Conservation (phyloP, 1,140 invertebrate species). For the Drosophila eugracilis region DNA sequence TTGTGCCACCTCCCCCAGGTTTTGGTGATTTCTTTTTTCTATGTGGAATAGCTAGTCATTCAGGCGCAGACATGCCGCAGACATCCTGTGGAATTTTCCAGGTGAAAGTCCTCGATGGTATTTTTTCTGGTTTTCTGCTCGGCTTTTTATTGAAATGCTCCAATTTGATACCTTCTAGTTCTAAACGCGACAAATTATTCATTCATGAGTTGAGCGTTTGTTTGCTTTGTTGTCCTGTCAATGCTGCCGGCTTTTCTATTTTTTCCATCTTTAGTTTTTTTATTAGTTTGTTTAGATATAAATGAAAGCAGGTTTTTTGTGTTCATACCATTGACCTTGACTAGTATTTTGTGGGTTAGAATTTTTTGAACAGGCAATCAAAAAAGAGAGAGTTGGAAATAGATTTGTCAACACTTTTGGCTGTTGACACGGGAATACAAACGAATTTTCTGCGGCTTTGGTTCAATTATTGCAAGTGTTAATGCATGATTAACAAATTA, state of each 20-base stretch:
- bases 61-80: slow-evolving; percentile 73
- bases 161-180: slow-evolving; percentile 60
- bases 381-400: slow-evolving; percentile 23
- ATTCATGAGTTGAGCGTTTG: slow-evolving; percentile 62
- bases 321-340: slow-evolving; percentile 64
- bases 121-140: slow-evolving; percentile 37
- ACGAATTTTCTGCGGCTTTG: slow-evolving; percentile 9
- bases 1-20: slow-evolving; percentile 1
- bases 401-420: slow-evolving; percentile 40
- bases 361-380: slow-evolving; percentile 28
- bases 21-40: slow-evolving; percentile 47
- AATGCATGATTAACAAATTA: slow-evolving; percentile 44
- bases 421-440: slow-evolving; percentile 24
- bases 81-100: slow-evolving; percentile 71
- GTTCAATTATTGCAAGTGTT: slow-evolving; percentile 41
- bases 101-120: slow-evolving; percentile 71
- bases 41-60: slow-evolving; percentile 58
- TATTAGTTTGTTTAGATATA: slow-evolving; percentile 69
- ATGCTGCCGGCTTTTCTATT: too few species aligned
- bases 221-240: slow-evolving; percentile 25
- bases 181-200: slow-evolving; percentile 75
- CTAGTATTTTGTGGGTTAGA: slow-evolving; percentile 51
- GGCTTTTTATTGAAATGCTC: slow-evolving; percentile 48
- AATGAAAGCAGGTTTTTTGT: slow-evolving; percentile 27
- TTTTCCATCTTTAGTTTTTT: slow-evolving; percentile 43